Evolutionary conservation across 2,797 vertebrate species (phyloP), one percentile per base, ranked within the genome.

Genomic region (Setipinna tenuifilis): DNA sequence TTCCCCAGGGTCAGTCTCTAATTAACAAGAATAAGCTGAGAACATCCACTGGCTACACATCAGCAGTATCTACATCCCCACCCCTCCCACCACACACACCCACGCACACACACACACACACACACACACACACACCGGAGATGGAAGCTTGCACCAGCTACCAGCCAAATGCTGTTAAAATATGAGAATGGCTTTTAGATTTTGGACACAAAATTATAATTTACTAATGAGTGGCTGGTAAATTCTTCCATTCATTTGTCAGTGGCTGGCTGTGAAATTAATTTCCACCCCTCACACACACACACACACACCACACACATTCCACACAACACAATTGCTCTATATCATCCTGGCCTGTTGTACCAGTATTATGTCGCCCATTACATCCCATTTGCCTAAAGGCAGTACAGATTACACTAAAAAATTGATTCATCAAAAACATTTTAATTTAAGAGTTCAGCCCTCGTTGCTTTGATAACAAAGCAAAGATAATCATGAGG

Each of bases 291-390:
- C 82, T 21, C 21, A 48, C 59, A 23, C 85, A 71, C 50, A 54
- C 83, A 84, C 81, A 71, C 75, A 35, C 31, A 59, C 84, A 88
- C n/a, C n/a, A n/a, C 61, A 25, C 23, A 25, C 61, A 54, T 14
- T 54, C 9, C 50, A 54, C 50, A 3, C 0, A 2, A 65, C 61
- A 65, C n/a, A 65, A n/a, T 19, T 59, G 0, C 58, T 21, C 58
- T 17, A 59, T 54, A 11, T 54, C 10, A 59, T 21, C 58, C 19
- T 17, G 2, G 58, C 50, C 50, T 7, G 7, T 9, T 54, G 50
- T 54, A 59, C 17, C 21, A 19, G 0, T 21, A 59, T 59, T 7
- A 59, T 59, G 17, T 23, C 9, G 9, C 1, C 21, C n/a, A 62
- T 62, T 23, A 62, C 0, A 62, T 7, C 6, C 21, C 21, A 5